phyloP scores from a whole-genome alignment of 2,797 vertebrate species.

The Melopsittacus undulatus region DNA sequence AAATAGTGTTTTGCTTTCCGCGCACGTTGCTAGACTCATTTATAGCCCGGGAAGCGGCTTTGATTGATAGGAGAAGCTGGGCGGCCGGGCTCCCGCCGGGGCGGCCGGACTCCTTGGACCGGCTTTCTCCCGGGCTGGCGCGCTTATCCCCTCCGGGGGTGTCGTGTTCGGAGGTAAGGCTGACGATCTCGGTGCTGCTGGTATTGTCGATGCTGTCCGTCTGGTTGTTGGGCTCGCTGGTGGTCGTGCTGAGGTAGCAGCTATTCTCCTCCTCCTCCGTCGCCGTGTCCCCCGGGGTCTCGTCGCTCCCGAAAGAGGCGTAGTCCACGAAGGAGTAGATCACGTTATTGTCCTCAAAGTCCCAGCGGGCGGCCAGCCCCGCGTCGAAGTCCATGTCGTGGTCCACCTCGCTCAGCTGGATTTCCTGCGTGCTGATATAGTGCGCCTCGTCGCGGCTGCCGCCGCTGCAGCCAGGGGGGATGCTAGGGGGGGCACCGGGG shows the following conservation, averaged over 20 bases:
- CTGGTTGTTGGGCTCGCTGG: slow-evolving; percentile 67
- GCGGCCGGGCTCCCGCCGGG: slow-evolving; percentile 71
- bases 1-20: slow-evolving; percentile 77
- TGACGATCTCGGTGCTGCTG: slow-evolving; percentile 80
- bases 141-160: slow-evolving; percentile 63
- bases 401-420: slow-evolving; percentile 94
- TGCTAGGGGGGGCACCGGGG: not conserved
- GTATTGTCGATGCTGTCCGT: slow-evolving; percentile 68
- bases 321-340: slow-evolving; percentile 96
- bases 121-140: slow-evolving; percentile 63
- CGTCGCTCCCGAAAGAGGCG: slow-evolving; percentile 91
- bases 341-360: slow-evolving; percentile 92
- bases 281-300: slow-evolving; percentile 77
- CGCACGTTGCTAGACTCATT: slow-evolving; percentile 80
- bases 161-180: slow-evolving; percentile 84
- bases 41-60: slow-evolving; percentile 85
- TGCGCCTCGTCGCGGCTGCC: slow-evolving; percentile 84
- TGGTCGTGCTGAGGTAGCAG: slow-evolving; percentile 69
- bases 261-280: slow-evolving; percentile 67
- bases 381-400: slow-evolving; percentile 91
- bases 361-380: slow-evolving; percentile 86
- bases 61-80: slow-evolving; percentile 89
- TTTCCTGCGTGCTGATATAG: slow-evolving; percentile 97
- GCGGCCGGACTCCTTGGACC: slow-evolving; percentile 72
- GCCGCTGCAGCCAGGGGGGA: not conserved